Conservation (phyloP, 2,888 invertebrate species). For the Plagiodera versicolora region DNA sequence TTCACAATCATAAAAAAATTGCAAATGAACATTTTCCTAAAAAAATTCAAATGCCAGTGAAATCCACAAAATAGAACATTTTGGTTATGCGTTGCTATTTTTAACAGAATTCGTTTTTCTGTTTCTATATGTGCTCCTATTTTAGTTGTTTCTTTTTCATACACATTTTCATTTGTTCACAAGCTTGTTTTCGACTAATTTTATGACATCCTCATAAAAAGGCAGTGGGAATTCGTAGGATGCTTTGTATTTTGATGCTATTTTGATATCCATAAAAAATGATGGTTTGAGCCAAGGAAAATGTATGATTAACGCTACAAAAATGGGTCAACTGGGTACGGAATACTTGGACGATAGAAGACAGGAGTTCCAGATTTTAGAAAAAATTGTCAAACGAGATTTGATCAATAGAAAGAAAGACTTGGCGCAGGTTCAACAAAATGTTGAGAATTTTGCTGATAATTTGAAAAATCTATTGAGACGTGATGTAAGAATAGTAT, state of each 20-base stretch:
- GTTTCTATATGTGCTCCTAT: too few species aligned
- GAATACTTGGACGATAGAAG: conserved; percentile 68
- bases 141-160: too few species aligned
- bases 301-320: conserved; percentile 65
- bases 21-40: too few species aligned
- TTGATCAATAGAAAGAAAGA: conserved; percentile 64
- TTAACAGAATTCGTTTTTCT: too few species aligned
- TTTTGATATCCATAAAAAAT: conserved; percentile 60
- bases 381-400: conserved; percentile 63
- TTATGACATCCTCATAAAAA: too few species aligned
- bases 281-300: conserved; percentile 65
- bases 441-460: conserved; percentile 52
- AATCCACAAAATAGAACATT: too few species aligned
- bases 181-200: too few species aligned
- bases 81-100: too few species aligned
- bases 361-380: conserved; percentile 62
- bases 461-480: conserved; percentile 55
- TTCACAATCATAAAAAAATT: too few species aligned
- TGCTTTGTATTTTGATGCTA: conserved; percentile 65
- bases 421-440: conserved; percentile 56
- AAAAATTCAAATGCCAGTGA: too few species aligned
- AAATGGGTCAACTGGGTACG: conserved; percentile 68
- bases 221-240: conserved; percentile 60
- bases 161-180: too few species aligned
- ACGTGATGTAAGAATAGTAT: conserved; percentile 50